Evolutionary conservation across 2,113 vertebrate genomes (phyloP).

Genomic region (Cricetomys ansorgei): DNA sequence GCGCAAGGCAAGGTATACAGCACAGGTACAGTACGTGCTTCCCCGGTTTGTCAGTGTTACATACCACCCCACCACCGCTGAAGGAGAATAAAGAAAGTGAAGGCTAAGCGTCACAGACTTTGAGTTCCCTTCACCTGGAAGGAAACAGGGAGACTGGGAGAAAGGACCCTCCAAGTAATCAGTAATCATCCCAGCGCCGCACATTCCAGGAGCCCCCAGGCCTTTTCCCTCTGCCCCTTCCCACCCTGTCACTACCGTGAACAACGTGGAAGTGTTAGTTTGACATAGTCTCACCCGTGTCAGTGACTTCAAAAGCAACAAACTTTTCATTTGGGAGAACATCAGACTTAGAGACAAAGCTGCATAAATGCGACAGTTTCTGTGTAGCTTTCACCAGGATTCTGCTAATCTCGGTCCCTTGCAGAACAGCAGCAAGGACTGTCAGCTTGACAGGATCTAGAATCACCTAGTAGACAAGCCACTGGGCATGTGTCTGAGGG

Average conservation of each 20-base stretch:
- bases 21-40: background rate
- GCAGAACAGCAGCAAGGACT: background rate
- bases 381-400: background rate
- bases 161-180: background rate
- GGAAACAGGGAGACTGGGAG: background rate
- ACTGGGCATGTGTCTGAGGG: background rate
- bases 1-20: background rate
- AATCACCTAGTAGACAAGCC: background rate
- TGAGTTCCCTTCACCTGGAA: background rate
- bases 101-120: background rate
- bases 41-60: background rate
- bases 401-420: background rate
- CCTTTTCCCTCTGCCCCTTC: background rate
- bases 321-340: background rate
- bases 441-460: background rate
- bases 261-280: background rate
- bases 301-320: background rate
- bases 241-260: background rate
- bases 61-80: background rate
- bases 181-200: background rate
- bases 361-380: background rate
- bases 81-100: background rate
- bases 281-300: background rate
- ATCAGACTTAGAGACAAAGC: background rate
- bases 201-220: background rate